A percentile compares a stretch with the other conserved stretches of the same genome.
phyloP scores from a whole-genome alignment of 2,113 vertebrate genomes.

The Campylomormyrus tamandua region DNA sequence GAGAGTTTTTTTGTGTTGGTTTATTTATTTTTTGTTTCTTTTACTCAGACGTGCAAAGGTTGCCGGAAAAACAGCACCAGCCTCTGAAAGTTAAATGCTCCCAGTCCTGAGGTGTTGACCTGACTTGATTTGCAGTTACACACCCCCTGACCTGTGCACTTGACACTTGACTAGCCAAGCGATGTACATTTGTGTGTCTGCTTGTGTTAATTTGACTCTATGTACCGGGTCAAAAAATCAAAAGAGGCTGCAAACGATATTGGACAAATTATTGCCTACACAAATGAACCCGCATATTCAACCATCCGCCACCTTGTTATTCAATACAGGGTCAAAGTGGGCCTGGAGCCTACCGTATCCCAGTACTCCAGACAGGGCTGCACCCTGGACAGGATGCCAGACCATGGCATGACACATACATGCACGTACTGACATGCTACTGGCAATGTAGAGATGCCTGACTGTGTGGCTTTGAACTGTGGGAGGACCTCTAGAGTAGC shows the following conservation, averaged over 20 bases:
- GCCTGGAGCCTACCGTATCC: background rate
- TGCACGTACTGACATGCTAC: background rate
- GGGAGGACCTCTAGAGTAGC: background rate
- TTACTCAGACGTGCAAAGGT: conserved; percentile 19
- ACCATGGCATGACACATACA: background rate
- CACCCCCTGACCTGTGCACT: conserved; percentile 61
- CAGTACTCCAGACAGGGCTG: background rate
- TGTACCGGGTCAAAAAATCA: background rate
- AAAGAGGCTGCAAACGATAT: background rate
- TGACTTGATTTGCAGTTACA: conserved; percentile 57
- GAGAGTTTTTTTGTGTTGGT: background rate
- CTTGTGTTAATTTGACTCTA: background rate
- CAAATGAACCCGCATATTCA: background rate
- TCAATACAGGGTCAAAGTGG: background rate
- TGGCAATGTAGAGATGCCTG: background rate
- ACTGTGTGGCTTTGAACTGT: background rate
- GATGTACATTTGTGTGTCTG: background rate
- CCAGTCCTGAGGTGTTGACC: conserved; percentile 24
- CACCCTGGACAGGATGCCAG: background rate
- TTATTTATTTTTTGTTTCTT: conserved; percentile 10
- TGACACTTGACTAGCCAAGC: background rate
- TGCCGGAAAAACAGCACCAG: conserved; percentile 15
- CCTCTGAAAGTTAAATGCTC: conserved; percentile 32
- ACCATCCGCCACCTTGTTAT: background rate
- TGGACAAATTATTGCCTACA: background rate